Evolutionary conservation across 2,888 invertebrate genomes (phyloP), one percentile per base, ranked within the genome.

Genomic region (Sminthurinus aureus): DNA sequence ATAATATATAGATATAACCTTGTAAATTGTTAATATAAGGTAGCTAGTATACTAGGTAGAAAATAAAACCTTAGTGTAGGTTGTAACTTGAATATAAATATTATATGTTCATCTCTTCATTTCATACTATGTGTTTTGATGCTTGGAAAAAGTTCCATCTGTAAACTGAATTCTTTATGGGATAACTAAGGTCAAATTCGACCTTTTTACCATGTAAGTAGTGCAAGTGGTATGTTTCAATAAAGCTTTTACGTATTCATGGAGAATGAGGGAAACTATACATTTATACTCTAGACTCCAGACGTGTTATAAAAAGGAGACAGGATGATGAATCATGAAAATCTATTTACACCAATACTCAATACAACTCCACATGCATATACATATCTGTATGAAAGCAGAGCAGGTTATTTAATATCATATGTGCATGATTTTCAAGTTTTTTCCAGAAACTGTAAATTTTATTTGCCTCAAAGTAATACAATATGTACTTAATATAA

Each of bases 121-220:
- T 38, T 38, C 2, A 69, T 69, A 20, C 69, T 3, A 67, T 3
- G n/a, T 38, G 38, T 38, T n/a, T n/a, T n/a, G 52, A 52, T 67
- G 67, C 12, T 8, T 67, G 69, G 69, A 69, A 69, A 69, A 69
- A 69, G 69, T 69, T n/a, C 69, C 69, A 69, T 69, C 69, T 69
- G 69, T 69, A 69, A n/a, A 69, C 69, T 69, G 69, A 69, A 69
- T 69, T 69, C 69, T 69, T 69, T 20, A 69, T n/a, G 20, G 69
- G 20, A 69, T 69, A 20, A 69, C 69, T 69, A 69, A 69, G 69
- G 69, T 22, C 38, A 38, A 38, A 38, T 38, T 38, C 69, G 69
- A 69, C 69, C 69, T 69, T 69, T 69, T 69, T 69, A 58, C 69
- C 69, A n/a, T 69, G 22, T 20, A 58, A 58, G 58, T 13, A 58